Evolutionary conservation across 2,888 invertebrate species (phyloP).

Genomic region (Sepiola atlantica): DNA sequence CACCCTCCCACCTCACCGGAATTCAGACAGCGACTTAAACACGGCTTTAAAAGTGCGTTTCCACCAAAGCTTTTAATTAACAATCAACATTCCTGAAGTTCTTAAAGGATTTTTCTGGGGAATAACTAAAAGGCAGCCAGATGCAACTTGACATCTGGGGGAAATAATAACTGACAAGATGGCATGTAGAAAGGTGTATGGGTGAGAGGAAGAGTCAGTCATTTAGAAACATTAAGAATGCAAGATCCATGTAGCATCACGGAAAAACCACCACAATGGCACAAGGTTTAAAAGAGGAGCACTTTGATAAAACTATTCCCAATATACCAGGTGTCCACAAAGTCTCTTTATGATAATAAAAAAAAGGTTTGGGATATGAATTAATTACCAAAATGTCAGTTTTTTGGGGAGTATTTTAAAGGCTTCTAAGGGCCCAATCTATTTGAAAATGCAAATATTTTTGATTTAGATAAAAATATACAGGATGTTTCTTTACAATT

Average conservation of each 20-base stretch:
- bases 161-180: neutral
- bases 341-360: too few relatives aligned
- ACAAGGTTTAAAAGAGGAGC: neutral
- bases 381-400: too few relatives aligned
- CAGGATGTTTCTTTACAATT: too few relatives aligned
- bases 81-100: neutral
- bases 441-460: too few relatives aligned
- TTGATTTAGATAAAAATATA: too few relatives aligned
- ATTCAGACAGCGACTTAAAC: neutral
- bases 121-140: neutral
- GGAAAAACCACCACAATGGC: neutral
- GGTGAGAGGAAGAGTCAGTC: neutral
- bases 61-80: neutral
- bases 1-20: neutral
- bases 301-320: too few relatives aligned
- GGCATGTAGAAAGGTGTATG: neutral
- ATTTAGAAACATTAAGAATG: too few relatives aligned
- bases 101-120: neutral
- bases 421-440: too few relatives aligned
- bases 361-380: too few relatives aligned
- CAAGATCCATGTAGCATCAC: too few relatives aligned
- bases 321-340: too few relatives aligned
- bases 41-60: neutral
- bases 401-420: too few relatives aligned
- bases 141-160: neutral